Conservation (phyloP, 2,888 invertebrate species). For the Caenorhabditis angaria region DNA sequence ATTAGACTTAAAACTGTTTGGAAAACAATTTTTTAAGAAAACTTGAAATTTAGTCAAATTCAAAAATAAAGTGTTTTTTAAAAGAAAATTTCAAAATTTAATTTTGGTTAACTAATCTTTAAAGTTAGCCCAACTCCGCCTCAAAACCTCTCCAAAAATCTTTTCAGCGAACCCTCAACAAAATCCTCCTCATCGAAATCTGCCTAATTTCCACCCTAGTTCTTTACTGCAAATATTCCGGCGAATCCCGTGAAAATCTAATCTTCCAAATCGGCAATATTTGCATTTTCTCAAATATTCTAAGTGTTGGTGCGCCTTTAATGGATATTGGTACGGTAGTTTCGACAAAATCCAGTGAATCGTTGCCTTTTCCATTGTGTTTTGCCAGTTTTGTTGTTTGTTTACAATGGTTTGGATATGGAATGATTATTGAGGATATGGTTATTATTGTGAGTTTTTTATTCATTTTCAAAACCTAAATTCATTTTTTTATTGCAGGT, state of each 20-base stretch:
- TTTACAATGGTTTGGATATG: slow-evolving; percentile 84
- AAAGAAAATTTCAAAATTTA: too few relatives aligned
- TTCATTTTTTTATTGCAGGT: background rate
- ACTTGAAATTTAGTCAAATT: too few relatives aligned
- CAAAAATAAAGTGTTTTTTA: too few relatives aligned
- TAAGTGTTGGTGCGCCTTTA: slow-evolving; percentile 64
- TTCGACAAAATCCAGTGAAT: slow-evolving; percentile 82
- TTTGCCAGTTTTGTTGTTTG: slow-evolving; percentile 84
- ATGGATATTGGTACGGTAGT: slow-evolving; percentile 51
- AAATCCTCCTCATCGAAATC: slow-evolving; percentile 25
- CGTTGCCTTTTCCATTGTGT: slow-evolving; percentile 88
- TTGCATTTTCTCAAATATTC: slow-evolving; percentile 68
- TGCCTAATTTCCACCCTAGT: slow-evolving; percentile 21
- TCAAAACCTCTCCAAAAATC: too few relatives aligned
- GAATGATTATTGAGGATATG: slow-evolving; percentile 81
- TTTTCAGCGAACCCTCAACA: slow-evolving; percentile 34
- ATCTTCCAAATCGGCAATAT: slow-evolving; percentile 49
- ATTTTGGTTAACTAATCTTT: too few relatives aligned
- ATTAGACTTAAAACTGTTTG: too few relatives aligned
- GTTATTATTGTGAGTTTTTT: slow-evolving; percentile 80
- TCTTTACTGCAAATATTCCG: slow-evolving; percentile 15
- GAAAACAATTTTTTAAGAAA: too few relatives aligned
- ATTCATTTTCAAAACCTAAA: slow-evolving; percentile 13
- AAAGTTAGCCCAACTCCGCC: background rate
- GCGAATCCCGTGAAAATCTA: slow-evolving; percentile 8